Percentiles rank a stretch among this genome's conserved stretches.
phyloP scores from a whole-genome alignment of 2,113 vertebrate genomes.

The Melanotaenia duboulayi region DNA sequence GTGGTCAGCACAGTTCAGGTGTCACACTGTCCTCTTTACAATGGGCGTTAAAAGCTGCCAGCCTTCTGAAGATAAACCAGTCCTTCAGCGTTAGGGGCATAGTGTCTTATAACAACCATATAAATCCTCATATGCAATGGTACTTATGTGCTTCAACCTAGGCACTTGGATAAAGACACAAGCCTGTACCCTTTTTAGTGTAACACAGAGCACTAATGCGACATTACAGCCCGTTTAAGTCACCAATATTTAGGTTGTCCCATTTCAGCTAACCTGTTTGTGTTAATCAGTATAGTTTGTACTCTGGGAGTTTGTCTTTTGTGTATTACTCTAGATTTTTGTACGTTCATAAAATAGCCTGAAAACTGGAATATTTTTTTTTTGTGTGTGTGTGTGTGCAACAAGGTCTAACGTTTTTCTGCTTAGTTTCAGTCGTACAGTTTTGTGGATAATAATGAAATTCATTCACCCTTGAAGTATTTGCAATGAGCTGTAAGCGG shows the following conservation, averaged over 20 bases:
- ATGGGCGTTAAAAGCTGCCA: slow-evolving; percentile 26
- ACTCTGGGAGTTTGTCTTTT: slow-evolving; percentile 20
- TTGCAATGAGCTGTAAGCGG: slow-evolving; percentile 11
- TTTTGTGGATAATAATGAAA: slow-evolving; percentile 24
- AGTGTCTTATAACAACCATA: slow-evolving; percentile 74
- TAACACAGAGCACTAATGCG: slow-evolving; percentile 10
- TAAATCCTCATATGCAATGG: slow-evolving; percentile 56
- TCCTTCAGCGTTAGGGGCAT: slow-evolving; percentile 55
- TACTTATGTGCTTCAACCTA: slow-evolving; percentile 33
- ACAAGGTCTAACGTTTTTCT: slow-evolving; percentile 8
- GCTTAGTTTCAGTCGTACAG: slow-evolving; percentile 2
- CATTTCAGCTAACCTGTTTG: slow-evolving; percentile 18
- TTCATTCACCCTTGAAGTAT: slow-evolving; percentile 5
- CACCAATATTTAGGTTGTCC: neutral
- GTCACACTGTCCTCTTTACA: neutral
- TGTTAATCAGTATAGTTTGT: slow-evolving; percentile 31
- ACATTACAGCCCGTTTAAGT: slow-evolving; percentile 13
- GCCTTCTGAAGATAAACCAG: slow-evolving; percentile 64
- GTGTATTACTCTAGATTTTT: slow-evolving; percentile 23
- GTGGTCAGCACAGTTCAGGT: slow-evolving; percentile 1
- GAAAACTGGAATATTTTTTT: slow-evolving; percentile 6
- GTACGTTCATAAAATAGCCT: slow-evolving; percentile 20
- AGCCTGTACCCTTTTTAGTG: neutral
- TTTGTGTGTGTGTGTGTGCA: neutral
- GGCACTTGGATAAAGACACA: neutral